Conservation (phyloP, 2,888 invertebrate species). For the Eueremaeus valkanovi region DNA sequence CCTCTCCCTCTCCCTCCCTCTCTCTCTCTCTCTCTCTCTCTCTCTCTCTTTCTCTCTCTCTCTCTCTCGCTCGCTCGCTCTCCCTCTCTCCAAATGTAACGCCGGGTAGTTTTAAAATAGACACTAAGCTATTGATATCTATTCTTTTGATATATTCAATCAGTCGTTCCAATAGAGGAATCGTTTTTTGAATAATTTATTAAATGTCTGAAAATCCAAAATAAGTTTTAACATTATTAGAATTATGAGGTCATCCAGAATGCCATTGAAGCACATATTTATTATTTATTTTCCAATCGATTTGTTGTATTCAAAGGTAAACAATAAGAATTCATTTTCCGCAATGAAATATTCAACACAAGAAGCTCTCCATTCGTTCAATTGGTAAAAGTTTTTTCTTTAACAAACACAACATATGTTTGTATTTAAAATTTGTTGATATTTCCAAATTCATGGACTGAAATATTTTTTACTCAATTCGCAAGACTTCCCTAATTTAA, state of each 20-base stretch:
- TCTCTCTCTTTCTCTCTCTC: not conserved
- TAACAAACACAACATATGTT: conserved; percentile 25
- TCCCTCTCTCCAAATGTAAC: not conserved
- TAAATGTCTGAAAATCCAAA: not conserved
- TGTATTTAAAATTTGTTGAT: conserved; percentile 31
- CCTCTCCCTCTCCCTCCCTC: not conserved
- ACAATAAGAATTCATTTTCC: not conserved
- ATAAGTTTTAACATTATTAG: not conserved
- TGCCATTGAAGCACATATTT: too few relatives aligned
- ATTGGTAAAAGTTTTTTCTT: not conserved
- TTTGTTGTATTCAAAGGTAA: not conserved
- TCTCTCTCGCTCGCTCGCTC: too few relatives aligned
- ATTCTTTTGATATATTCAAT: not conserved
- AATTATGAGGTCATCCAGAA: not conserved
- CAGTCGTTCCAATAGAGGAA: too few relatives aligned
- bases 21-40: not conserved
- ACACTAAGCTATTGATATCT: conserved; percentile 2
- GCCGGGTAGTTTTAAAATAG: conserved; percentile 1
- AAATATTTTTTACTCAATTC: conserved; percentile 3
- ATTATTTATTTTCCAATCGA: too few relatives aligned
- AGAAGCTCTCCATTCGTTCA: not conserved
- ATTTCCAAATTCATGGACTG: conserved; percentile 26
- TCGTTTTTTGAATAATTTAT: not conserved
- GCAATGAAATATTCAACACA: not conserved
- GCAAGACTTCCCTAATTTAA: conserved; percentile 9